Percentiles rank a stretch among this genome's conserved stretches.
These are phyloP conservation scores for Pseudorhiza aurosa DNA, from an alignment of 30 jellyfish, hydroid and myxozoan species.

Conservation along the genomic window DNA sequence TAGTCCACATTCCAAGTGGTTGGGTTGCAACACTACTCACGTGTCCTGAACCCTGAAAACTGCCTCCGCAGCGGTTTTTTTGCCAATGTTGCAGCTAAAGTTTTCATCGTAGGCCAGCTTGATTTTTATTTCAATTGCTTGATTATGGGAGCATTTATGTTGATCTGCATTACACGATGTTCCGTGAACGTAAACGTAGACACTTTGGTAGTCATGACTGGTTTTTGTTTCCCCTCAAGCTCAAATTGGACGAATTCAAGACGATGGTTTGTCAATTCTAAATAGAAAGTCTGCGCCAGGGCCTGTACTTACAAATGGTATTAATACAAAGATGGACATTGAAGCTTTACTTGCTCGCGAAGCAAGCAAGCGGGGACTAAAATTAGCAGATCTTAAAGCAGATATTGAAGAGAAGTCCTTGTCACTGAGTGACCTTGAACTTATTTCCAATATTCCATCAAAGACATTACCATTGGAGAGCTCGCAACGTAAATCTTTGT, in stretches of 20 bases:
- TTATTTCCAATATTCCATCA: slow-evolving; percentile 65
- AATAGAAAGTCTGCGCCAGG: slow-evolving; percentile 42
- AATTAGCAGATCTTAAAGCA: slow-evolving; percentile 71
- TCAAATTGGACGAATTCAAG: slow-evolving; percentile 44
- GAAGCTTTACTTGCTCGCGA: slow-evolving; percentile 84
- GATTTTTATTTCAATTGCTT: no score
- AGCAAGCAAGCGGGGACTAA: slow-evolving; percentile 84
- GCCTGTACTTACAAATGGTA: slow-evolving; percentile 84
- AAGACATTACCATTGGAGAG: slow-evolving; percentile 51
- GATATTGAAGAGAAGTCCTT: slow-evolving; percentile 78
- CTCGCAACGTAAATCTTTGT: slow-evolving; percentile 58
- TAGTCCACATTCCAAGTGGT: no score
- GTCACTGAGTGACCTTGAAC: slow-evolving; percentile 91
- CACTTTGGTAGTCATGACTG: no score
- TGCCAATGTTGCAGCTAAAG: no score
- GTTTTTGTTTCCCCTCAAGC: slow-evolving; percentile 26
- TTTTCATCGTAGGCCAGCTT: no score
- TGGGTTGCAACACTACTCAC: no score
- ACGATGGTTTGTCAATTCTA: slow-evolving; percentile 54
- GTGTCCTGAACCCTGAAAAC: no score
- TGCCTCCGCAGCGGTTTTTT: no score
- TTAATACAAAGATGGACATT: slow-evolving; percentile 83
- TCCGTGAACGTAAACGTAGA: no score
- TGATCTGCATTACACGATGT: no score
- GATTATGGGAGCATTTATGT: no score